Conservation (phyloP, 92 coral and sea anemone genomes). For the Montipora capitata region DNA sequence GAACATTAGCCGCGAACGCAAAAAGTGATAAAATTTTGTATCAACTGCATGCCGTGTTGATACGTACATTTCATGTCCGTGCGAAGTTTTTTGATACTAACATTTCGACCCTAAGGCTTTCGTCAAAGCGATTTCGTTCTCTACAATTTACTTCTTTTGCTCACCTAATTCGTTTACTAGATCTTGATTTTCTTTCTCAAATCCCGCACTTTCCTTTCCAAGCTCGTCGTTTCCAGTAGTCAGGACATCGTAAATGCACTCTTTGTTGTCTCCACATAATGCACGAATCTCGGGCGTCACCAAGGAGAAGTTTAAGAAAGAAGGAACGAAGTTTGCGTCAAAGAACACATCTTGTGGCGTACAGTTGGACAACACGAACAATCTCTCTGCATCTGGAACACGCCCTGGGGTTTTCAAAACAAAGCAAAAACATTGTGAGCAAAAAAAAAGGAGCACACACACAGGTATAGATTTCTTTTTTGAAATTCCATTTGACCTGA, state of each 20-base stretch:
- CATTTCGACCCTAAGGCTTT: too few species aligned
- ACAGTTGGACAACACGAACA: conserved; percentile 74
- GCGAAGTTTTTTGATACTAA: too few species aligned
- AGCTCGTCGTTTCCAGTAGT: conserved; percentile 72
- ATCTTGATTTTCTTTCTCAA: conserved; percentile 68
- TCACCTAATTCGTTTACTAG: conserved; percentile 63
- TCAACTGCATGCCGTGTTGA: too few species aligned
- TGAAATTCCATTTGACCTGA: too few species aligned
- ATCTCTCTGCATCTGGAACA: conserved; percentile 64
- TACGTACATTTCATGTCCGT: too few species aligned
- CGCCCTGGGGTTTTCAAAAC: conserved; percentile 55
- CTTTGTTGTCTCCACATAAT: conserved; percentile 61
- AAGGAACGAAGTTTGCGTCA: conserved; percentile 67
- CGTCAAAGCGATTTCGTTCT: too few species aligned
- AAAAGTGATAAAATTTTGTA: too few species aligned
- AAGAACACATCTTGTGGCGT: conserved; percentile 72
- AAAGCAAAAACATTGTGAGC: neutral
- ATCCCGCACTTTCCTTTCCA: conserved; percentile 51
- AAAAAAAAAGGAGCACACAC: too few species aligned
- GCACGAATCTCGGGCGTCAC: conserved; percentile 9
- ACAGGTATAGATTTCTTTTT: too few species aligned
- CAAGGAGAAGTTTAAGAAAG: conserved; percentile 53
- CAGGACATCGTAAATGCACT: conserved; percentile 72
- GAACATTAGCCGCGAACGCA: too few species aligned
- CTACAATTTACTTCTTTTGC: too few species aligned